Evolutionary conservation across 1,140 invertebrate genomes (phyloP).

Genomic region (Venturia canescens): DNA sequence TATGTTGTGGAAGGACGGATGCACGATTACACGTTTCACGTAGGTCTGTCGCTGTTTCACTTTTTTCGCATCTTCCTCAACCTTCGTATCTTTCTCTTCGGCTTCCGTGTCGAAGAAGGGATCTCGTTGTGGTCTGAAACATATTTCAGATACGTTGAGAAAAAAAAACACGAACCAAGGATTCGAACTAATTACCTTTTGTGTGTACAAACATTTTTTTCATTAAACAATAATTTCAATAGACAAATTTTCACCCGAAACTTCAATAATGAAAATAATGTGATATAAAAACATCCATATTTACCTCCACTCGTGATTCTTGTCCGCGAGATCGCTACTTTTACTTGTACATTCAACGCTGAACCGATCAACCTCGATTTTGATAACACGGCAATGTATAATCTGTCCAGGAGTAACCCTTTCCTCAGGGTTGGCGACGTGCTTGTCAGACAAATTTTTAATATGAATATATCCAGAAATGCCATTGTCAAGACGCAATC

Average conservation of each 20-base stretch:
- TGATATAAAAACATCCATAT: background rate
- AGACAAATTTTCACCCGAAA: too few species aligned
- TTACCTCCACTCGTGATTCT: conserved; percentile 92
- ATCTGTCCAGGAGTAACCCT: conserved; percentile 91
- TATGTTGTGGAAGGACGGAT: conserved; percentile 98
- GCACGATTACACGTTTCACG: conserved; percentile 97
- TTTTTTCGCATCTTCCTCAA: conserved; percentile 90
- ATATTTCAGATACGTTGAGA: conserved; percentile 17
- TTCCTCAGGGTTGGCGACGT: conserved; percentile 95
- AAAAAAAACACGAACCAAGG: background rate
- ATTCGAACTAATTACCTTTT: background rate
- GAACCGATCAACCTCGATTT: conserved; percentile 97
- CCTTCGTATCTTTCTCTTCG: conserved; percentile 88
- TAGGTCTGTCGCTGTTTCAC: conserved; percentile 88
- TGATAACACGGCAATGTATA: conserved; percentile 95
- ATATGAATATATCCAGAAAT: conserved; percentile 96
- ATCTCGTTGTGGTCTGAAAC: conserved; percentile 88
- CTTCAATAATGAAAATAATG: background rate
- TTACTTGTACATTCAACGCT: conserved; percentile 96
- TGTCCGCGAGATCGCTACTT: conserved; percentile 94
- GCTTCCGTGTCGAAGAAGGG: conserved; percentile 93
- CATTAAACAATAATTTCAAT: too few species aligned
- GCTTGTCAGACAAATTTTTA: conserved; percentile 96
- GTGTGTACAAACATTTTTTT: too few species aligned
- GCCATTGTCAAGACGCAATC: conserved; percentile 94